These are phyloP conservation scores for Limnephilus rhombicus DNA, from an alignment of 2,888 invertebrate genomes.

Conservation along the genomic window DNA sequence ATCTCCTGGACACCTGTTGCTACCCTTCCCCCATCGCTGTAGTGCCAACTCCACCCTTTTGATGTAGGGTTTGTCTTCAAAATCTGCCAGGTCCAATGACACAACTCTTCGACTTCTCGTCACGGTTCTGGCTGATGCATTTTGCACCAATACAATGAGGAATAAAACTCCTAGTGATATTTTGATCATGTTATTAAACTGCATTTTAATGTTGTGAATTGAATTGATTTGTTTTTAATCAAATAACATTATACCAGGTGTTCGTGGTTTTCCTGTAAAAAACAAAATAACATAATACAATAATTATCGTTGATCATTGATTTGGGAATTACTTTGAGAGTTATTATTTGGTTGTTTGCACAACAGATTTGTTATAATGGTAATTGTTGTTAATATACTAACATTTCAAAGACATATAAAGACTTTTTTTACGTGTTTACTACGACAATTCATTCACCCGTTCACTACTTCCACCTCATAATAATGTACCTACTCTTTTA, in stretches of 20 bases:
- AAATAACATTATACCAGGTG: neutral
- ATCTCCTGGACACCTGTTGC: constrained; percentile 9
- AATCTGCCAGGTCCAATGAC: constrained; percentile 7
- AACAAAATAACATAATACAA: neutral
- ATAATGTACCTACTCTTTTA: neutral
- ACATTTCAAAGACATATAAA: neutral
- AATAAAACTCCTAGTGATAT: neutral
- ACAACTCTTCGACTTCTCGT: neutral
- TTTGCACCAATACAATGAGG: neutral
- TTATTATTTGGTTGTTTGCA: neutral
- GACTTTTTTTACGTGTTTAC: neutral
- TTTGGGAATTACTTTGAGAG: neutral
- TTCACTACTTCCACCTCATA: neutral
- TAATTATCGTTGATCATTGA: neutral
- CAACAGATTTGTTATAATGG: neutral
- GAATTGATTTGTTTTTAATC: neutral
- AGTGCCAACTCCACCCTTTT: constrained; percentile 14
- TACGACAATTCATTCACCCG: neutral
- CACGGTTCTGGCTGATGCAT: neutral
- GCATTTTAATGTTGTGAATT: neutral
- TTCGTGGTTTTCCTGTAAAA: neutral
- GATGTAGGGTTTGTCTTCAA: neutral
- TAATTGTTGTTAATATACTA: neutral
- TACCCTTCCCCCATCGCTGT: neutral
- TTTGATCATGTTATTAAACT: neutral